A percentile compares a stretch with the other conserved stretches of the same genome.
phyloP scores from a whole-genome alignment of 2,113 vertebrate genomes.

The Acanthochromis polyacanthus region DNA sequence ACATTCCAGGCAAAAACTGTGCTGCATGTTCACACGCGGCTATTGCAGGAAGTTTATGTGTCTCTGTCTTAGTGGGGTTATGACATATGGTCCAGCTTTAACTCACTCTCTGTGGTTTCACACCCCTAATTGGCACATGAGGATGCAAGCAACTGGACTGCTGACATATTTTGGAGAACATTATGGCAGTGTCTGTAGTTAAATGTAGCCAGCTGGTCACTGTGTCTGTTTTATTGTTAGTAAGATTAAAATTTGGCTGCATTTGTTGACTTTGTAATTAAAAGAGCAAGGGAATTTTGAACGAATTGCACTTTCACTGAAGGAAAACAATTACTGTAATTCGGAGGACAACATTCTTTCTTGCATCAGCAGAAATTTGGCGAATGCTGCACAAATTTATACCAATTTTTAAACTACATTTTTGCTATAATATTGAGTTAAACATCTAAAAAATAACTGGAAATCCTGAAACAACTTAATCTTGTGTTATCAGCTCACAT shows the following conservation, averaged over 20 bases:
- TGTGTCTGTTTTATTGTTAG: not conserved
- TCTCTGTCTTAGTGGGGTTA: slow-evolving; percentile 25
- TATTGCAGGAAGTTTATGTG: slow-evolving; percentile 42
- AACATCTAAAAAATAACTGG: not conserved
- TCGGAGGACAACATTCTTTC: not conserved
- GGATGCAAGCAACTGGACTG: slow-evolving; percentile 51
- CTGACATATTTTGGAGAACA: slow-evolving; percentile 54
- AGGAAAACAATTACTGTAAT: not conserved
- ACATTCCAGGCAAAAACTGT: slow-evolving; percentile 46
- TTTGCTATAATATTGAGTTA: too few relatives aligned
- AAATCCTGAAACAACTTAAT: not conserved
- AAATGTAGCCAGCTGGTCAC: slow-evolving; percentile 32
- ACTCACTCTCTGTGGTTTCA: slow-evolving; percentile 38
- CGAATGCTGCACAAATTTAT: too few relatives aligned
- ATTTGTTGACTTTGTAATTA: slow-evolving; percentile 9
- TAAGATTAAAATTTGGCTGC: not conserved
- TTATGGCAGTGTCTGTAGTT: slow-evolving; percentile 18
- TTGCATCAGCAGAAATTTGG: not conserved
- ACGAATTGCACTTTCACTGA: not conserved
- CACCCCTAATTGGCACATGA: slow-evolving; percentile 33
- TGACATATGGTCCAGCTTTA: slow-evolving; percentile 39
- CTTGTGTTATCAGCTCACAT: not conserved
- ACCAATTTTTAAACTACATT: too few relatives aligned
- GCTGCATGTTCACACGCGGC: slow-evolving; percentile 28
- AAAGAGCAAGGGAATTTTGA: not conserved